phyloP scores from a whole-genome alignment of 2,888 invertebrate genomes.

The Machimus atricapillus region DNA sequence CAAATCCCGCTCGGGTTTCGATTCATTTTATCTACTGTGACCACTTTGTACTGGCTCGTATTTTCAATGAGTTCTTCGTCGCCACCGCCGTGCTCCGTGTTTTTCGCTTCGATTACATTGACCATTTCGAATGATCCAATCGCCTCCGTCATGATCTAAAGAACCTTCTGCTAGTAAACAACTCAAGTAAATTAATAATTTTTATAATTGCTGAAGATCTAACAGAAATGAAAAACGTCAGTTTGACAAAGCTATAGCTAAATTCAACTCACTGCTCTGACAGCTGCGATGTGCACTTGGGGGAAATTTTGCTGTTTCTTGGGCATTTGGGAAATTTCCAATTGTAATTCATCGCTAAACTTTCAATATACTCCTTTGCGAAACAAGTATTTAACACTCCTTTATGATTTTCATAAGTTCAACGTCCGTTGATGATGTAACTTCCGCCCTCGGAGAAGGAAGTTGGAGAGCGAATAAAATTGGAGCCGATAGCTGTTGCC shows the following conservation, averaged over 20 bases:
- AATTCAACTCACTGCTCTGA: background rate
- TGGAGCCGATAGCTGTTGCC: background rate
- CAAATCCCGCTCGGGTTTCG: constrained; percentile 4
- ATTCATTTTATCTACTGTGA: background rate
- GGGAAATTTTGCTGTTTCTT: background rate
- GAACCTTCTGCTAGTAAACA: background rate
- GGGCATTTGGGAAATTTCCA: background rate
- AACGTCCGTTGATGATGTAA: background rate
- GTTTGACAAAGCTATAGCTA: background rate
- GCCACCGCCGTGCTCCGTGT: background rate
- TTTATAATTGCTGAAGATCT: background rate
- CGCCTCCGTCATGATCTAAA: background rate
- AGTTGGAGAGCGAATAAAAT: background rate
- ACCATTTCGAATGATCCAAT: constrained; percentile 17
- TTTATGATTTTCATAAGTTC: background rate
- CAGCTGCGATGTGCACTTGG: background rate
- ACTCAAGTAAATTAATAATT: background rate
- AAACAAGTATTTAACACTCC: background rate
- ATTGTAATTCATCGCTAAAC: background rate
- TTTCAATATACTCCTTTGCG: background rate
- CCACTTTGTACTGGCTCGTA: constrained; percentile 28
- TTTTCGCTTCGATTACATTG: constrained; percentile 9
- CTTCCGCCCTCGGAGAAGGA: background rate
- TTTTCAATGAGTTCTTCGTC: background rate
- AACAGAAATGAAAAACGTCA: background rate